Conservation (phyloP, 2,888 invertebrate species). For the Erpobdella octoculata region DNA sequence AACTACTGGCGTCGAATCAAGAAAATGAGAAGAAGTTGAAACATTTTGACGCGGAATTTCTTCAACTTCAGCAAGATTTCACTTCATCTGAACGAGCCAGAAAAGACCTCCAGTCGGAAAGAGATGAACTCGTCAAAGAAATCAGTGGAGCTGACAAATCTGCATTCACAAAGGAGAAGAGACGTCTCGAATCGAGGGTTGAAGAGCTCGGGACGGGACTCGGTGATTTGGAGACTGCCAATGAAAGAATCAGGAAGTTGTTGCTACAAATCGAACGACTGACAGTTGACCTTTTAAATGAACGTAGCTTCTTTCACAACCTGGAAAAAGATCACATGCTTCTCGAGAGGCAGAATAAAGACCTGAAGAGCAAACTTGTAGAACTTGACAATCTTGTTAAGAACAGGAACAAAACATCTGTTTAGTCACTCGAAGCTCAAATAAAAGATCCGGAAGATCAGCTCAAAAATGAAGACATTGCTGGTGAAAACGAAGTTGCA, state of each 20-base stretch:
- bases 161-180: constrained; percentile 71
- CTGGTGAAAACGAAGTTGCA: too few relatives aligned
- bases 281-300: constrained; percentile 64
- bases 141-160: constrained; percentile 56
- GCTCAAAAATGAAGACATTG: constrained; percentile 84
- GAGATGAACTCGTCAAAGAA: constrained; percentile 87
- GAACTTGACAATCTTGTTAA: constrained; percentile 89
- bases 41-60: constrained; percentile 80
- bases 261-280: constrained; percentile 64
- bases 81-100: constrained; percentile 78
- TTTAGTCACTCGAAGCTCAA: constrained; percentile 86
- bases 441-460: constrained; percentile 86
- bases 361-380: constrained; percentile 77
- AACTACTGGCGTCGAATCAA: constrained; percentile 52
- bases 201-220: constrained; percentile 91
- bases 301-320: constrained; percentile 81
- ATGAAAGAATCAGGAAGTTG: constrained; percentile 60
- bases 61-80: constrained; percentile 78
- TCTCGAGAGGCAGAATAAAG: constrained; percentile 69
- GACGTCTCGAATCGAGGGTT: constrained; percentile 85
- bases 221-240: constrained; percentile 75
- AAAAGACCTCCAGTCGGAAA: constrained; percentile 81
- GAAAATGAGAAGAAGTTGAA: constrained; percentile 54
- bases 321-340: constrained; percentile 79
- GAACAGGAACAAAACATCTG: constrained; percentile 85